A percentile compares a stretch with the other conserved stretches of the same genome.
These are phyloP conservation scores for Neelides folsomi DNA, from an alignment of 2,888 invertebrate genomes.

Conservation along the genomic window DNA sequence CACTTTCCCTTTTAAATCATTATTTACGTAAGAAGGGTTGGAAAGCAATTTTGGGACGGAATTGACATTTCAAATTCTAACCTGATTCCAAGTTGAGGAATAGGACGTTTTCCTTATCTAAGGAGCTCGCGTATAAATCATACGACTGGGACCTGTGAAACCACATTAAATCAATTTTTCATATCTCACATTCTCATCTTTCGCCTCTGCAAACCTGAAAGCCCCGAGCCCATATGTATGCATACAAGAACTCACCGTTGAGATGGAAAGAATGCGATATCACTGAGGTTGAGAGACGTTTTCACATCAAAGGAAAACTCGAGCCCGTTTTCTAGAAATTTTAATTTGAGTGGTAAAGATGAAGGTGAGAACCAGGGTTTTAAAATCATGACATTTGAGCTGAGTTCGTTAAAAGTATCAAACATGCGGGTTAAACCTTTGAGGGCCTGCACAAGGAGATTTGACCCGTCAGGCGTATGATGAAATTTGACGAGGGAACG, in stretches of 20 bases:
- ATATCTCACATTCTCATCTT: too few relatives aligned
- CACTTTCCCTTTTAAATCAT: conserved; percentile 47
- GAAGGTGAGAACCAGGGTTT: too few relatives aligned
- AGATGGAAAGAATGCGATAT: conserved; percentile 58
- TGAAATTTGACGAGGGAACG: conserved; percentile 54
- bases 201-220: too few relatives aligned
- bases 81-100: conserved; percentile 56
- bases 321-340: conserved; percentile 46
- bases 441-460: conserved; percentile 49
- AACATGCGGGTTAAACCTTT: conserved; percentile 39
- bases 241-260: conserved; percentile 38
- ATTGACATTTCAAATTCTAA: conserved; percentile 32
- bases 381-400: too few relatives aligned
- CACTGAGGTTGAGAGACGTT: conserved; percentile 57
- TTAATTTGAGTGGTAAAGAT: too few relatives aligned
- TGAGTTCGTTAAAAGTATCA: too few relatives aligned
- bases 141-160: conserved; percentile 48
- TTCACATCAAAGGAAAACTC: conserved; percentile 59
- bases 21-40: too few relatives aligned
- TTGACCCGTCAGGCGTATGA: conserved; percentile 46
- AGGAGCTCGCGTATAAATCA: conserved; percentile 57
- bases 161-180: too few relatives aligned
- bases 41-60: too few relatives aligned
- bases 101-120: conserved; percentile 56
- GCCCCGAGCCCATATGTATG: too few relatives aligned